Conservation (phyloP, 2,113 vertebrate genomes). For the Oceanites oceanicus region DNA sequence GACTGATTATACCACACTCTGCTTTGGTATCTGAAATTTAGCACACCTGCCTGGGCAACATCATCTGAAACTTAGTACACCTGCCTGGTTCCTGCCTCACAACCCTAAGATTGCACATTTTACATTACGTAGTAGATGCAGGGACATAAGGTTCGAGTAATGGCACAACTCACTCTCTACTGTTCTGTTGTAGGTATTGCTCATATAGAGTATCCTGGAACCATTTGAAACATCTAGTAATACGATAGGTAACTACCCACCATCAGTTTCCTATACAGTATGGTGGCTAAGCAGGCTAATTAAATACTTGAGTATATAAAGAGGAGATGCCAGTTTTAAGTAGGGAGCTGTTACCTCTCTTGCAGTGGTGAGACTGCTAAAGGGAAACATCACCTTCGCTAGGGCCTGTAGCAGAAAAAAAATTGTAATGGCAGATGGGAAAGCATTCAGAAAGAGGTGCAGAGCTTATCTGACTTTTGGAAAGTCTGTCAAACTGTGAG, state of each 20-base stretch:
- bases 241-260: neutral
- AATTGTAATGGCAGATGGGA: neutral
- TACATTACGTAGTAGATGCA: neutral
- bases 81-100: neutral
- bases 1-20: rapidly evolving
- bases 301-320: neutral
- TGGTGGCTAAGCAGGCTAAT: neutral
- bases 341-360: neutral
- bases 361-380: neutral
- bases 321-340: neutral
- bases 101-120: neutral
- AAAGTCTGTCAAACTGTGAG: neutral
- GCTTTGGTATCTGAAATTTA: neutral
- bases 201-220: neutral
- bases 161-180: neutral
- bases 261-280: neutral
- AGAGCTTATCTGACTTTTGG: neutral
- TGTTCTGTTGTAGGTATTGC: neutral
- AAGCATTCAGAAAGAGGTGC: neutral
- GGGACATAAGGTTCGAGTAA: neutral
- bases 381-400: neutral
- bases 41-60: neutral
- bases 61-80: neutral
- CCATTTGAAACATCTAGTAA: neutral
- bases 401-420: neutral